phyloP scores from a whole-genome alignment of 1,140 invertebrate genomes.

The Drosophila gunungcola region DNA sequence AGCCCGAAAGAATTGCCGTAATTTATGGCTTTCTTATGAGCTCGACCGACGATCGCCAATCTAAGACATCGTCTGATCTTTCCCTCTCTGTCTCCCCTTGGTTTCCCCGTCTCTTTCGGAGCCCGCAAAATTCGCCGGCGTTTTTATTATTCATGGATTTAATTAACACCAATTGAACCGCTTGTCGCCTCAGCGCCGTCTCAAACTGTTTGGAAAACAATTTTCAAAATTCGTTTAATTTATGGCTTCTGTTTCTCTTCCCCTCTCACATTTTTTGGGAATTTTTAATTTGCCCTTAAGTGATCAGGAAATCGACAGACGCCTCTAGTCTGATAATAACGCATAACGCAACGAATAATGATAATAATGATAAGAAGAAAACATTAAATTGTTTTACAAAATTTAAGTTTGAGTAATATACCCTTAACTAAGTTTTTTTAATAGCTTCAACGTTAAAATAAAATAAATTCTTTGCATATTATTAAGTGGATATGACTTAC shows the following conservation, averaged over 20 bases:
- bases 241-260: slow-evolving; percentile 42
- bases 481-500: neutral
- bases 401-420: too few species aligned
- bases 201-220: slow-evolving; percentile 70
- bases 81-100: slow-evolving; percentile 16
- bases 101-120: slow-evolving; percentile 13
- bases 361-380: neutral
- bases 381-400: neutral
- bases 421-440: too few species aligned
- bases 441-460: too few species aligned
- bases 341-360: neutral
- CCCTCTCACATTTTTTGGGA: slow-evolving; percentile 21
- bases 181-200: slow-evolving; percentile 65
- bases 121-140: slow-evolving; percentile 61
- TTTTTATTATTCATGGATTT: slow-evolving; percentile 84
- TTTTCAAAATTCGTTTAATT: slow-evolving; percentile 68
- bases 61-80: slow-evolving; percentile 47
- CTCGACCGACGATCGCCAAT: slow-evolving; percentile 56
- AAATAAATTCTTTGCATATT: too few species aligned
- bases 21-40: slow-evolving; percentile 82
- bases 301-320: slow-evolving; percentile 45
- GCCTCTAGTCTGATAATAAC: neutral
- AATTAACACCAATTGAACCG: slow-evolving; percentile 85
- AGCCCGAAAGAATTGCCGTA: slow-evolving; percentile 70
- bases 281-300: slow-evolving; percentile 71